Base-by-base conservation (phyloP, 2,797 vertebrate species). In the Diceros bicornis region DNA sequence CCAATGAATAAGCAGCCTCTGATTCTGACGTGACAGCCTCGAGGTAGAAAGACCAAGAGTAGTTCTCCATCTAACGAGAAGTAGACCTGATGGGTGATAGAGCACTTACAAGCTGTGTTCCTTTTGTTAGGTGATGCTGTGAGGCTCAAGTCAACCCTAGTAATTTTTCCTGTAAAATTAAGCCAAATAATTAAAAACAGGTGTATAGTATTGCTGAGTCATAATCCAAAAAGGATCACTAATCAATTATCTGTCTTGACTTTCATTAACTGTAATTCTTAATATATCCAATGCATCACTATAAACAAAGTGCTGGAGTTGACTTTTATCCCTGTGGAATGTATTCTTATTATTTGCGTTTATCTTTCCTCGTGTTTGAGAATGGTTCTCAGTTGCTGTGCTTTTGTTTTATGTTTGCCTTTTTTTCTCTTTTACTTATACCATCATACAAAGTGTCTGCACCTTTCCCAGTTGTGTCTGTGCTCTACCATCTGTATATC, bases 141-240 rank as follows among this genome's bases (percentile, higher is more conserved):
- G 4, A 83, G 21, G 78, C 29, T 23, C n/a, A n/a, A n/a, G 17
- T 66, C 25, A 66, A 59, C 3, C 2, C 5, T 68, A 25, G 1
- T 85, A 21, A 52, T 55, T 79, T 94, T 89, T 77, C 7, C 20
- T 74, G 2, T 74, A 89, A 74, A 93, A 75, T 85, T 74, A 77
- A 69, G 32, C 6, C 47, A 95, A 79, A 59, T 66, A 61, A 78
- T 96, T 93, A 61, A 64, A 96, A 75, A 44, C 20, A 88, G 23
- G 3, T 47, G 16, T 47, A 7, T 32, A 34, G 3, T 7, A 78
- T 86, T 44, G 32, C 55, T 77, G 92, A 94, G 6, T 78, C 14
- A 25, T 88, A 61, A 72, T 74, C 37, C 32, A 37, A 66, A 86
- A 89, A 59, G 21, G n/a, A 69, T 82, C n/a, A 66, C 66, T 77